Evolutionary conservation across 2,888 invertebrate species (phyloP).

Genomic region (Archips crataeganus): DNA sequence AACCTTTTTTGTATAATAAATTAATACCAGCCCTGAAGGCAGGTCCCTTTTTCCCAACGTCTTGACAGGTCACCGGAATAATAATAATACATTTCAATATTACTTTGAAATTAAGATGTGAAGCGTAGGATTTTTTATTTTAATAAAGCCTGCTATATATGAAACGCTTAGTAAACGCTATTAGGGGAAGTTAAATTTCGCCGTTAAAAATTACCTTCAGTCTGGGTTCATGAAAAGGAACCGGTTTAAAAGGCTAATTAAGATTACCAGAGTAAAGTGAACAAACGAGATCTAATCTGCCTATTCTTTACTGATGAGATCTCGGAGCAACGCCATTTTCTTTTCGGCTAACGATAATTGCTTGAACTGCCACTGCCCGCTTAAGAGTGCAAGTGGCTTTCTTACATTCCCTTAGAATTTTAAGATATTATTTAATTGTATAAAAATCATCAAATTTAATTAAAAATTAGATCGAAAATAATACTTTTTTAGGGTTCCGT

Average conservation of each 20-base stretch:
- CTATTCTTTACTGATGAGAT: constrained; percentile 47
- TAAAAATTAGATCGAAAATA: background rate
- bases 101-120: background rate
- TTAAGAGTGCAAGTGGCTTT: constrained; percentile 9
- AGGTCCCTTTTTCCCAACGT: background rate
- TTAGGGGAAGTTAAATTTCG: background rate
- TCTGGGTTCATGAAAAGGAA: constrained; percentile 47
- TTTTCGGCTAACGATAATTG: constrained; percentile 42
- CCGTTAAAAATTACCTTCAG: constrained; percentile 31
- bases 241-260: constrained; percentile 62
- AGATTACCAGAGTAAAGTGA: constrained; percentile 63
- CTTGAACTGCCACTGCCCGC: constrained; percentile 41
- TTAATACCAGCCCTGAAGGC: constrained; percentile 13
- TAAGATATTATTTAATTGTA: background rate
- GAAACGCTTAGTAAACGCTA: background rate
- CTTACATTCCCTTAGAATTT: background rate
- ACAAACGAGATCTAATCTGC: constrained; percentile 68
- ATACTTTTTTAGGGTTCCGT: too few species aligned
- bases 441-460: too few species aligned
- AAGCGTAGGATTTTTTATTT: background rate
- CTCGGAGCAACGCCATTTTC: constrained; percentile 38
- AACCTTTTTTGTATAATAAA: constrained; percentile 14
- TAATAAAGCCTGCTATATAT: background rate
- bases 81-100: constrained; percentile 7
- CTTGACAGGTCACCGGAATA: constrained; percentile 1